Base-by-base conservation (phyloP, 92 coral and sea anemone genomes). In the Chrysogorgia sp. region DNA sequence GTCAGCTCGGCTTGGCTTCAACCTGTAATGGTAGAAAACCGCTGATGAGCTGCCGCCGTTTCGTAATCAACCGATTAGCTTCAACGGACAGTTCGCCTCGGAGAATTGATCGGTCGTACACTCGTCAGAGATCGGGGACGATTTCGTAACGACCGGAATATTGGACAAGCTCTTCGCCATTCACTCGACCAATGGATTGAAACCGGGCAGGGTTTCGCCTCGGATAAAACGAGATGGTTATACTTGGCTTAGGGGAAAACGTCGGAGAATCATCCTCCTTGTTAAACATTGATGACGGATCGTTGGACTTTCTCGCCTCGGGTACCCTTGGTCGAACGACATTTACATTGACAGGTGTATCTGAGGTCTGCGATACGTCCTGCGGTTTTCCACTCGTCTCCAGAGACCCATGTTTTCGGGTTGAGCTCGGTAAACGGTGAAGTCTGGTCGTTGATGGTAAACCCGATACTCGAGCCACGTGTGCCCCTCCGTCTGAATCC, bases 261-360 rank as follows among this genome's bases (percentile, higher is more conserved):
- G 12, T 68, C 23, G 98, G 98, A 21, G 98, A 94, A 2, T 58
- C 49, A 33, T 87, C 75, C 14, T 81, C 93, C 4, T 90, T 88
- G 59, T 80, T 80, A 10, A n/a, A 93, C 33, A 40, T 32, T 79
- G 4, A 93, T 15, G 14, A 65, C 70, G 31, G n/a, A 76, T 2
- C 0, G 90, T 77, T 24, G 81, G 45, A 53, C 81, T 91, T 19
- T 87, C 81, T 23, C 81, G 87, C 60, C 91, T 84, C 12, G 98
- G 98, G 52, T 82, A 70, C 2, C 98, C 98, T 40, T 85, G 84
- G 63, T 93, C 98, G 56, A 80, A 93, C 0, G 96, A n/a, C 79
- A 49, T 7, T 33, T 26, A 86, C 55, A 4, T 85, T 69, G 7
- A 87, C 70, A 0, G 83, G 67, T n/a, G n/a, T n/a, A 63, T 86